Evolutionary conservation across 2,888 invertebrate genomes (phyloP).

Genomic region (Melanchra persicariae): DNA sequence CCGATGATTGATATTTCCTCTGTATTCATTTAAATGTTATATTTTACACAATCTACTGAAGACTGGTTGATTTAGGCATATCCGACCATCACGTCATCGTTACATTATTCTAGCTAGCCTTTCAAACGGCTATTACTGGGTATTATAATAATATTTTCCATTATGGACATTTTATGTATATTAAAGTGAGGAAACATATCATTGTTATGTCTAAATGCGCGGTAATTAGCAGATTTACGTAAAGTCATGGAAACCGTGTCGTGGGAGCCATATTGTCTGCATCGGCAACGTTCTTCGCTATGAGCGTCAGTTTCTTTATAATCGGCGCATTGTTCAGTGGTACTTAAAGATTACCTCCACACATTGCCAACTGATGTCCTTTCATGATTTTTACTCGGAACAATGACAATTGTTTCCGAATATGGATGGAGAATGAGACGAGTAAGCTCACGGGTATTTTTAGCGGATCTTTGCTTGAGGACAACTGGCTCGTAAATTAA

Average conservation of each 20-base stretch:
- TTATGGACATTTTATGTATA: conserved; percentile 65
- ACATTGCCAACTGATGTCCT: conserved; percentile 80
- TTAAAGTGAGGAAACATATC: conserved; percentile 78
- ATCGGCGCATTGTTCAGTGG: conserved; percentile 73
- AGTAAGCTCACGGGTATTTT: conserved; percentile 44
- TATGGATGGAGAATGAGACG: conserved; percentile 55
- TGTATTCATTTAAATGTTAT: conserved; percentile 15
- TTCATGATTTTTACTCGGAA: conserved; percentile 76
- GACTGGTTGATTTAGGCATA: background rate
- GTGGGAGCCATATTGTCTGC: conserved; percentile 86
- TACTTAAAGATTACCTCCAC: conserved; percentile 67
- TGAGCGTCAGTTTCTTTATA: conserved; percentile 68
- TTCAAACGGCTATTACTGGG: conserved; percentile 21
- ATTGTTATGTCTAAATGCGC: conserved; percentile 81
- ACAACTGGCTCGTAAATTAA: background rate
- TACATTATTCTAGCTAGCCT: conserved; percentile 3
- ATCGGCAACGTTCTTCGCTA: conserved; percentile 55
- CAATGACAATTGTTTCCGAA: conserved; percentile 82
- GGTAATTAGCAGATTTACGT: conserved; percentile 87
- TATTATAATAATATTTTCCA: conserved; percentile 66
- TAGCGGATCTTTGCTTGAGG: conserved; percentile 21
- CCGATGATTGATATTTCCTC: conserved; percentile 27
- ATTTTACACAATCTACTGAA: conserved; percentile 5
- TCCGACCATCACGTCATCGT: background rate
- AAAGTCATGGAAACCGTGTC: conserved; percentile 88